phyloP scores from a whole-genome alignment of 2,797 vertebrate genomes.

The Acipenser oxyrinchus region DNA sequence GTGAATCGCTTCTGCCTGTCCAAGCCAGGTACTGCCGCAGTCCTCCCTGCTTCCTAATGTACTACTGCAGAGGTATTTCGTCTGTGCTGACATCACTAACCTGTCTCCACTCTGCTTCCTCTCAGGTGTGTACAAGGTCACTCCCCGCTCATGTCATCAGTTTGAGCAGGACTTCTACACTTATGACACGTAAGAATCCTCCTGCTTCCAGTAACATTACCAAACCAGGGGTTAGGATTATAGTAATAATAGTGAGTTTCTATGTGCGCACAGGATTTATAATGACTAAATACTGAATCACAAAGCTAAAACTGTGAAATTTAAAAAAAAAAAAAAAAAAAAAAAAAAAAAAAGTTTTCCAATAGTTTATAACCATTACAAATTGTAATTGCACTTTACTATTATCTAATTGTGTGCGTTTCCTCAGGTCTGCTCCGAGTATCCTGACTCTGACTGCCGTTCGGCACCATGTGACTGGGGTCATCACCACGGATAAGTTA shows the following conservation, averaged over 20 bases:
- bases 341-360: no score
- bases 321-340: no score
- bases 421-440: conserved; percentile 80
- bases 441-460: conserved; percentile 91
- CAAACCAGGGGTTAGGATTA: no score
- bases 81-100: no score
- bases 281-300: no score
- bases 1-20: conserved; percentile 97
- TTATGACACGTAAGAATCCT: conserved; percentile 84
- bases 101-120: conserved; percentile 15
- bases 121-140: conserved; percentile 93
- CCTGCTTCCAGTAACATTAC: no score
- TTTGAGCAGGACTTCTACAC: conserved; percentile 95
- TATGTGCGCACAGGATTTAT: no score
- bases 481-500: conserved; percentile 87
- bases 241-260: no score
- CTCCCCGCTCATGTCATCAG: conserved; percentile 93
- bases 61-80: background rate
- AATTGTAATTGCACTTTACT: background rate
- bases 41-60: background rate
- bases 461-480: conserved; percentile 89
- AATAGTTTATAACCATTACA: no score
- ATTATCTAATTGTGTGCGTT: background rate
- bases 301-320: no score
- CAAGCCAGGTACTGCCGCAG: conserved; percentile 74